Percentiles rank a stretch among this genome's conserved stretches.
Conservation (phyloP, 2,797 vertebrate genomes). For the Bryconaethiops microstoma region DNA sequence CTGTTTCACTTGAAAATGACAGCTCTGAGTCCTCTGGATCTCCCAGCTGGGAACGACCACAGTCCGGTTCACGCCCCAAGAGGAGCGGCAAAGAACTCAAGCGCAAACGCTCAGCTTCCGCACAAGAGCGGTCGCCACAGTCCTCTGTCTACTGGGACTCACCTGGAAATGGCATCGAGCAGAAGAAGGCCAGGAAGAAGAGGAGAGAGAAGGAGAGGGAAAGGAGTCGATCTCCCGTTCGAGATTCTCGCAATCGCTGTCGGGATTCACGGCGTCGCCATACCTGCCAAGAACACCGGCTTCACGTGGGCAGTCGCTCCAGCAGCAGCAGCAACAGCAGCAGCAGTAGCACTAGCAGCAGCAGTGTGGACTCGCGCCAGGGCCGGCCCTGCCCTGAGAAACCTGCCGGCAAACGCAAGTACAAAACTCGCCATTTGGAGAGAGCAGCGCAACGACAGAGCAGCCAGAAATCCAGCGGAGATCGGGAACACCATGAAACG, state of each 20-base stretch:
- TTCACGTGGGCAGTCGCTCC: constrained; percentile 59
- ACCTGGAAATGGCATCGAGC: constrained; percentile 10
- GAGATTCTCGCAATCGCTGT: constrained; percentile 29
- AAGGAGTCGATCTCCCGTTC: constrained; percentile 59
- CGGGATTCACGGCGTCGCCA: constrained; percentile 55
- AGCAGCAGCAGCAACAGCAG: constrained; percentile 44
- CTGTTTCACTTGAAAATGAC: background rate
- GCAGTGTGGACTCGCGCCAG: constrained; percentile 66
- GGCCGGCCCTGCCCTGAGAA: constrained; percentile 67
- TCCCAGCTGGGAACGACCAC: background rate
- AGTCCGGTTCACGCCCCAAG: too few species aligned
- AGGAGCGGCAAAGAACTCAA: background rate
- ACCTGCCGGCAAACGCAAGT: constrained; percentile 91
- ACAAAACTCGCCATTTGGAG: constrained; percentile 93
- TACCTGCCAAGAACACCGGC: constrained; percentile 32
- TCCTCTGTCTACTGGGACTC: constrained; percentile 32
- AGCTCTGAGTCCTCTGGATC: background rate
- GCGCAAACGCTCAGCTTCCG: background rate
- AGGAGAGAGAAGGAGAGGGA: constrained; percentile 61
- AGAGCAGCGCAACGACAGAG: constrained; percentile 40
- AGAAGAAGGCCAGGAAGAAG: constrained; percentile 65
- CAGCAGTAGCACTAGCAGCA: constrained; percentile 60
- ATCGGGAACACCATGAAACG: constrained; percentile 72
- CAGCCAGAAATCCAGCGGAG: constrained; percentile 68
- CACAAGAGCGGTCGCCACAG: constrained; percentile 1